These are phyloP conservation scores for Iselma pallidipennis DNA, from an alignment of 2,888 invertebrate genomes.

Conservation along the genomic window DNA sequence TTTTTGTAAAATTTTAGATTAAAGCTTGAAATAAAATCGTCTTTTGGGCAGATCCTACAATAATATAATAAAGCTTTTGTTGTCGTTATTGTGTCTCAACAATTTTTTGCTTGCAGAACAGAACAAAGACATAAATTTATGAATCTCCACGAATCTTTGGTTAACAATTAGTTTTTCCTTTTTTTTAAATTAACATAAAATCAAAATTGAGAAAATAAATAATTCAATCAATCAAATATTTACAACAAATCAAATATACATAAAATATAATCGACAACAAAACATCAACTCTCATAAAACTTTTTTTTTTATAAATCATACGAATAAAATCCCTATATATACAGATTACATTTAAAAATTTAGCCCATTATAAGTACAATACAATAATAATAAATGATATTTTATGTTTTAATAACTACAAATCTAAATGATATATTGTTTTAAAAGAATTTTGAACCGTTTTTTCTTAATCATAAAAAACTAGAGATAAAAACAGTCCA, in stretches of 20 bases:
- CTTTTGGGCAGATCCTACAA: neutral
- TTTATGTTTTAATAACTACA: neutral
- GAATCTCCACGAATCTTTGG: neutral
- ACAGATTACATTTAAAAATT: neutral
- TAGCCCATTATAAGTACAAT: neutral
- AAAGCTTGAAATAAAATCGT: neutral
- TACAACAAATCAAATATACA: neutral
- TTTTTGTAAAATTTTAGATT: neutral
- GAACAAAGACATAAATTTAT: no score
- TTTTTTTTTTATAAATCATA: neutral
- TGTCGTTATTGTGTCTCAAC: neutral
- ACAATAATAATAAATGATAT: neutral
- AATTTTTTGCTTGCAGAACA: no score
- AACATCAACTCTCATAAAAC: neutral
- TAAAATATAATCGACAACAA: neutral
- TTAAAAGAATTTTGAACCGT: neutral
- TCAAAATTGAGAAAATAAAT: neutral
- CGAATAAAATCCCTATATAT: neutral
- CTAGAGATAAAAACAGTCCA: neutral
- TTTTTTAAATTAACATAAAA: neutral
- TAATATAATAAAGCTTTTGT: neutral
- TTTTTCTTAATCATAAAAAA: neutral
- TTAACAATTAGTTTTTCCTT: no score
- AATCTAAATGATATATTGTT: neutral
- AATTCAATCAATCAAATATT: neutral